Base-by-base conservation (phyloP, 2,113 vertebrate genomes). In the Chaetorhynchus papuensis region DNA sequence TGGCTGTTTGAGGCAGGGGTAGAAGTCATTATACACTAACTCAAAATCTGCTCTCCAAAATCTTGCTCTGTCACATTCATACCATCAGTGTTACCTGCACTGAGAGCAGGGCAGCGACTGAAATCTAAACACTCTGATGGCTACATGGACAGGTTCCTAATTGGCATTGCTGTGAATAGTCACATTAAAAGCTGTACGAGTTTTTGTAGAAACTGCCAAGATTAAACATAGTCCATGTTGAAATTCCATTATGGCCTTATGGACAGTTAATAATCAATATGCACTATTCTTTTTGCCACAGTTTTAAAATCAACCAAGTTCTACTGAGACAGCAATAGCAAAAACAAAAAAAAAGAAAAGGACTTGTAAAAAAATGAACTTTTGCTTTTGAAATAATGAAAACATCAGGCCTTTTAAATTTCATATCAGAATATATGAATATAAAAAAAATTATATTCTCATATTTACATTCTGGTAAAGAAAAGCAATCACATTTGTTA, bases 201-300 rank as follows among this genome's bases (percentile, higher is more conserved):
- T 17, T 68, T 92, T 80, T 41, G 56, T 41, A 60, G 35, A 66
- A 76, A 28, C 83, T 85, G 18, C 65, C 75, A 88, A 63, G 42
- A 52, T 75, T 71, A 64, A 96, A 81, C 28, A 42, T 18, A 83
- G 72, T 56, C 68, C 68, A 64, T 3, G 1, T 8, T 78, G 57
- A 82, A 93, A 92, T 94, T 89, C 70, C 45, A 9, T 53, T 41
- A 95, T 84, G 92, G 90, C 92, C 96, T 96, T 96, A 94, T 22
- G 14, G 64, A 94, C 53, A 92, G 76, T 61, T 69, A 72, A 70
- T 70, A 83, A 74, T 68, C 54, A 92, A 69, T 90, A 91, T 89
- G 92, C 94, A 96, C 77, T 93, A 49, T 95, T 93, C 45, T 87
- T 94, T 93, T 92, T 94, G 83, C 50, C 42, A n/a, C 39, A 89